A percentile compares a stretch with the other conserved stretches of the same genome.
phyloP scores from a whole-genome alignment of 2,113 vertebrate genomes.

The Macroglossus sobrinus region DNA sequence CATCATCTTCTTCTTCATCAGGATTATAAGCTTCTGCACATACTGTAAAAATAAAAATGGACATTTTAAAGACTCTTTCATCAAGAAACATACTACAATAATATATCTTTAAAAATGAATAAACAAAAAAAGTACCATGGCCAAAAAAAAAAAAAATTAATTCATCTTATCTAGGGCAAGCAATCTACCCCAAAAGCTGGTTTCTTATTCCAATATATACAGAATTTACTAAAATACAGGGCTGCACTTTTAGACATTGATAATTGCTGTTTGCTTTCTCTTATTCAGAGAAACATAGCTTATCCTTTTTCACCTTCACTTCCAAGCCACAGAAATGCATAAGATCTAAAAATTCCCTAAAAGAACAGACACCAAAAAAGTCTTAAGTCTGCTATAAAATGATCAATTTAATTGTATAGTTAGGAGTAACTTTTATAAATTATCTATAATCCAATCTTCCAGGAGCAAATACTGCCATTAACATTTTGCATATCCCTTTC shows the following conservation, averaged over 20 bases:
- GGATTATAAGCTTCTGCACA: slow-evolving; percentile 99
- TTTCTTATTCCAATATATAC: not conserved
- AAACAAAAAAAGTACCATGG: not conserved
- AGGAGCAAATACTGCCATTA: not conserved
- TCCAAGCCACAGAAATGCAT: not conserved
- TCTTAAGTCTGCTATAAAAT: not conserved
- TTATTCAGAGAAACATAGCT: not conserved
- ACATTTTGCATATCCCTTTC: not conserved
- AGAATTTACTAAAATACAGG: not conserved
- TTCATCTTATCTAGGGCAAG: not conserved
- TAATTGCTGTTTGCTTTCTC: not conserved
- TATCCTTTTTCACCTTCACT: not conserved
- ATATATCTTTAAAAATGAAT: not conserved
- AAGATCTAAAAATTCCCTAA: not conserved
- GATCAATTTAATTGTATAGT: not conserved
- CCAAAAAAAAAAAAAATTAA: not conserved
- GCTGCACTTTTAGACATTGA: not conserved
- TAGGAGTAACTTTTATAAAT: not conserved
- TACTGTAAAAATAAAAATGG: slow-evolving; percentile 84
- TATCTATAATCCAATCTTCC: not conserved
- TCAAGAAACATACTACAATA: slow-evolving; percentile 12
- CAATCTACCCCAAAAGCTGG: not conserved
- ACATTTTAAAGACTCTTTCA: slow-evolving; percentile 41
- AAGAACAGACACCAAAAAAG: not conserved
- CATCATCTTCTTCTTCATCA: slow-evolving; percentile 97